Base-by-base conservation (phyloP, 92 coral and sea anemone species). In the Metridium senile region DNA sequence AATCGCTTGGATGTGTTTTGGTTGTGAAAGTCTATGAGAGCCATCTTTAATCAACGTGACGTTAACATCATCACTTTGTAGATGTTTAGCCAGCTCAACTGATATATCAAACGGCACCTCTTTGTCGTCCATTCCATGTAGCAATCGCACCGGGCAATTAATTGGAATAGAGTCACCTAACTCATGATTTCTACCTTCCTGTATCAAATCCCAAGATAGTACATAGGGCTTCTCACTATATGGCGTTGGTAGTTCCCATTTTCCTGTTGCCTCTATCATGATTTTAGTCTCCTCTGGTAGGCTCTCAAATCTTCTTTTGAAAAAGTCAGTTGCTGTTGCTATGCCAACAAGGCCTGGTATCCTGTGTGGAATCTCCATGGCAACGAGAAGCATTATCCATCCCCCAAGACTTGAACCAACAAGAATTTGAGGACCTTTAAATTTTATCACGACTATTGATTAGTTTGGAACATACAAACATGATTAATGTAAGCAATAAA, bases 331-430 rank as follows among this genome's bases (percentile, higher is more conserved):
- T 35, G 97, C 97, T 65, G 88, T 85, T 61, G 97, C 97, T 26
- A 89, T 72, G 59, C 97, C 97, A 43, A 88, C 77, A 73, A 92
- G 89, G 34, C 97, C 97, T 29, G 66, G 68, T 57, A 92, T 79
- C 49, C 81, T 89, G n/a, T 85, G 83, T 46, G 93, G 91, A 21
- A 56, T 86, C 49, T 77, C 87, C 81, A 80, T 82, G 62, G 93
- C 97, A 82, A 83, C 93, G 0, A 84, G 87, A 25, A 92, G 77
- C 91, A 89, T 89, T 53, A 92, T 84, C 97, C 97, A 92, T 0
- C 97, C 93, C 28, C 97, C 97, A 51, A 92, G 93, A 59, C 97
- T 92, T 61, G 97, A 92, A 1, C 97, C 97, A 72, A 92, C 89
- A 33, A 92, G 93, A 66, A 92, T 76, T 28, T 89, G 97, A 17